phyloP scores from a whole-genome alignment of 2,113 vertebrate genomes.

The Cebus imitator region DNA sequence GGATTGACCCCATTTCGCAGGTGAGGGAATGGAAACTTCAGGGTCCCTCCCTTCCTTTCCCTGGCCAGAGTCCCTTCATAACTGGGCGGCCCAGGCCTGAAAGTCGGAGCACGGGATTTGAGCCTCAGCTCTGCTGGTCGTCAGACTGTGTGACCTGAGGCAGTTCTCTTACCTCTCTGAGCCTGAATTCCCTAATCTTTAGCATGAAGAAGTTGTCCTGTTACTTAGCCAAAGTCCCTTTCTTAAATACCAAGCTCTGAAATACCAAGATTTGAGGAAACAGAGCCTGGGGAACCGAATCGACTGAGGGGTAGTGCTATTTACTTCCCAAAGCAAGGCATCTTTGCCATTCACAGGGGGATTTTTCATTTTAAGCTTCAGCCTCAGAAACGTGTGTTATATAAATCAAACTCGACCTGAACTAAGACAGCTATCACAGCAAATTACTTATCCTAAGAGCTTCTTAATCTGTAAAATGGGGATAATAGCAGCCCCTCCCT shows the following conservation, averaged over 20 bases:
- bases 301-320: neutral
- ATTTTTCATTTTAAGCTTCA: neutral
- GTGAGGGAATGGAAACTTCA: neutral
- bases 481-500: neutral
- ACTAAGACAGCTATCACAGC: neutral
- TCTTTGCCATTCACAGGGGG: neutral
- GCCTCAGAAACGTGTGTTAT: neutral
- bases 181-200: neutral
- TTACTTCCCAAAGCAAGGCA: neutral
- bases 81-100: neutral
- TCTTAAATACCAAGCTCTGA: neutral
- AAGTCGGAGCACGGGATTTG: neutral
- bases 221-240: neutral
- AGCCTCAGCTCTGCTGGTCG: neutral
- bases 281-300: neutral
- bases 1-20: neutral
- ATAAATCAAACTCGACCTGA: neutral
- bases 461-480: neutral
- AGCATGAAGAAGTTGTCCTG: neutral
- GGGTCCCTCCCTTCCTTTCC: neutral
- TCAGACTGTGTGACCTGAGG: neutral
- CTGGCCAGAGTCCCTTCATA: neutral
- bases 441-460: neutral
- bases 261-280: neutral
- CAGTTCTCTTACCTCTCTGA: neutral